These are phyloP conservation scores for Collichthys lucidus DNA, from an alignment of 2,113 vertebrate species.

Conservation along the genomic window DNA sequence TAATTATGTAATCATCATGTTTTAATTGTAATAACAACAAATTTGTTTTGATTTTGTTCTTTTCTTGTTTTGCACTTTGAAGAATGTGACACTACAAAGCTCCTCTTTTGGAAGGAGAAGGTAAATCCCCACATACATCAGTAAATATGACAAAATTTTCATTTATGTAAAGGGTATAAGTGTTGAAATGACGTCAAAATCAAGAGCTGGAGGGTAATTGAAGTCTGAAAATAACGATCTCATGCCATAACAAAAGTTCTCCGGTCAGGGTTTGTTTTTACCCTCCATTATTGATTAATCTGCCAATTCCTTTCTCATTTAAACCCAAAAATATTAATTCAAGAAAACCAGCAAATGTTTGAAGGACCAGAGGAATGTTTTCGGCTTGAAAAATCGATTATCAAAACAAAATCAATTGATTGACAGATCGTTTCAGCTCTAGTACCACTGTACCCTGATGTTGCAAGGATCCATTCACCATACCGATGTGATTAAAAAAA, in stretches of 20 bases:
- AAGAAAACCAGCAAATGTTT: background rate
- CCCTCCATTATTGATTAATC: background rate
- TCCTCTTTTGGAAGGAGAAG: background rate
- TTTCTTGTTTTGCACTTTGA: background rate
- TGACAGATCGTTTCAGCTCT: no score
- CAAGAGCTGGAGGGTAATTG: background rate
- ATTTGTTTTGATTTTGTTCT: background rate
- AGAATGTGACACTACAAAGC: background rate
- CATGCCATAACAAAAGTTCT: background rate
- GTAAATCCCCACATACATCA: no score
- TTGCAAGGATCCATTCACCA: background rate
- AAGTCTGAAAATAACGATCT: background rate
- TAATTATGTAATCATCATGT: background rate
- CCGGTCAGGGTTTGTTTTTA: background rate
- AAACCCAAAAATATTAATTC: background rate
- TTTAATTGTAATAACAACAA: no score
- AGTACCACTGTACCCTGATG: background rate
- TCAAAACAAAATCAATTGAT: background rate
- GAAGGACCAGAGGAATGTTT: background rate
- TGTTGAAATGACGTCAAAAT: background rate
- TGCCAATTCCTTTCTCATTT: background rate
- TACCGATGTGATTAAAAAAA: slow-evolving; percentile 5
- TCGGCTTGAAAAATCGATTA: background rate
- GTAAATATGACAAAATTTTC: background rate
- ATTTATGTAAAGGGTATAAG: no score